Percentiles rank a stretch among this genome's conserved stretches.
These are phyloP conservation scores for Euglossa dilemma DNA, from an alignment of 1,140 invertebrate genomes.

Conservation along the genomic window DNA sequence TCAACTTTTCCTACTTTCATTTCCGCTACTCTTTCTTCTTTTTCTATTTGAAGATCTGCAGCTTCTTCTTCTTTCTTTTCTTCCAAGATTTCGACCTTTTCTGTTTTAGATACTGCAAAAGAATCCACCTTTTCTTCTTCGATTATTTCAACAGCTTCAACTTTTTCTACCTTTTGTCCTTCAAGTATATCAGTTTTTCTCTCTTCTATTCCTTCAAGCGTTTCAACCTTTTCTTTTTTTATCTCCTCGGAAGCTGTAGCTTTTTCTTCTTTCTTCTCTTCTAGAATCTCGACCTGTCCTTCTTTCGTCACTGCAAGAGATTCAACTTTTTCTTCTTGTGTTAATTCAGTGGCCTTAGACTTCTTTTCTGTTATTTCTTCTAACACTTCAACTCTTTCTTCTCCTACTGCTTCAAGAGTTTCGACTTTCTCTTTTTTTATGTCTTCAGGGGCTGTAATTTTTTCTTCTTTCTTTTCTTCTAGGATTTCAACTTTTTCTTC, in stretches of 20 bases:
- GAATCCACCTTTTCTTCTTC: neutral
- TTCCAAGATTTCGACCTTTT: neutral
- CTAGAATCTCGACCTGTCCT: neutral
- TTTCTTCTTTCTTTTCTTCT: neutral
- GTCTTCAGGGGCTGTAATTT: neutral
- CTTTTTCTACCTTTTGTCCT: rapidly evolving
- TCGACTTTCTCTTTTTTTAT: no score
- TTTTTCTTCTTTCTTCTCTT: neutral
- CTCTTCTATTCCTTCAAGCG: rapidly evolving
- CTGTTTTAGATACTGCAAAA: neutral
- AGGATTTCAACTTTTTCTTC: neutral
- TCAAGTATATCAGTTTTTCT: rapidly evolving
- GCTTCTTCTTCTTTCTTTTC: neutral
- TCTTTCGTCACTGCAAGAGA: neutral
- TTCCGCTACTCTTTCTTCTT: neutral
- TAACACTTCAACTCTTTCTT: neutral
- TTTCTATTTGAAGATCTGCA: neutral
- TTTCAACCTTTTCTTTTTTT: neutral
- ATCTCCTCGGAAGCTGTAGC: no score
- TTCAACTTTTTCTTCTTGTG: neutral
- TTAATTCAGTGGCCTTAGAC: neutral
- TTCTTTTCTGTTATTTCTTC: rapidly evolving
- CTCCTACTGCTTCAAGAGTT: rapidly evolving
- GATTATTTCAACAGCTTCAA: neutral
- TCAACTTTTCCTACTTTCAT: neutral